Evolutionary conservation across 2,797 vertebrate genomes (phyloP).

Genomic region (Aulostomus chinensis): DNA sequence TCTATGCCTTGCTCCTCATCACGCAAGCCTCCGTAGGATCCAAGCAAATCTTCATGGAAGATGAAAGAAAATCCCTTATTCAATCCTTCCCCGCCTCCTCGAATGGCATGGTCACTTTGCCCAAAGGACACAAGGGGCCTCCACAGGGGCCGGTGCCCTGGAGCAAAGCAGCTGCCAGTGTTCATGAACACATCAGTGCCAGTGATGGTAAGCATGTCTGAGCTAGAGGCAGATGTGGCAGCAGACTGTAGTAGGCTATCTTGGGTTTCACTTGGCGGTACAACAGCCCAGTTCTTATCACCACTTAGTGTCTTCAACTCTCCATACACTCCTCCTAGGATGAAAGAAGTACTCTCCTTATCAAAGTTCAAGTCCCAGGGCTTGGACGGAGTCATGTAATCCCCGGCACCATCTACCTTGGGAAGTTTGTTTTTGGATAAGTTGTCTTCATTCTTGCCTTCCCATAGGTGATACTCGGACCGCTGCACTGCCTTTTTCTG

Average conservation of each 20-base stretch:
- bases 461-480: slow-evolving; percentile 97
- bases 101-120: slow-evolving; percentile 87
- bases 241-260: slow-evolving; percentile 90
- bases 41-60: slow-evolving; percentile 99
- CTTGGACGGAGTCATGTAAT: slow-evolving; percentile 95
- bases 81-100: slow-evolving; percentile 86
- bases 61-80: slow-evolving; percentile 98
- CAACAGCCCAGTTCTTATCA: slow-evolving; percentile 92
- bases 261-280: slow-evolving; percentile 84
- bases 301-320: slow-evolving; percentile 91
- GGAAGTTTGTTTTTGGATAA: slow-evolving; percentile 86
- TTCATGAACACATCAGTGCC: slow-evolving; percentile 98
- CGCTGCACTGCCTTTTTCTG: slow-evolving; percentile 93
- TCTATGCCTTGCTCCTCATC: slow-evolving; percentile 93
- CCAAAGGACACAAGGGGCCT: slow-evolving; percentile 93
- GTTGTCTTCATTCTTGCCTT: slow-evolving; percentile 89
- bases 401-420: slow-evolving; percentile 87
- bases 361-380: slow-evolving; percentile 91
- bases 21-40: slow-evolving; percentile 90
- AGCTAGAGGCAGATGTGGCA: slow-evolving; percentile 75
- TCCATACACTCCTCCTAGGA: slow-evolving; percentile 97
- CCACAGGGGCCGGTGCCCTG: slow-evolving; percentile 94
- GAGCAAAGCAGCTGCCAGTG: slow-evolving; percentile 91
- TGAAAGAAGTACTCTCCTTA: slow-evolving; percentile 91
- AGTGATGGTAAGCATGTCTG: slow-evolving; percentile 94